Evolutionary conservation across 1,140 invertebrate genomes (phyloP), one percentile per base, ranked within the genome.

Genomic region (Zaprionus ornatus): DNA sequence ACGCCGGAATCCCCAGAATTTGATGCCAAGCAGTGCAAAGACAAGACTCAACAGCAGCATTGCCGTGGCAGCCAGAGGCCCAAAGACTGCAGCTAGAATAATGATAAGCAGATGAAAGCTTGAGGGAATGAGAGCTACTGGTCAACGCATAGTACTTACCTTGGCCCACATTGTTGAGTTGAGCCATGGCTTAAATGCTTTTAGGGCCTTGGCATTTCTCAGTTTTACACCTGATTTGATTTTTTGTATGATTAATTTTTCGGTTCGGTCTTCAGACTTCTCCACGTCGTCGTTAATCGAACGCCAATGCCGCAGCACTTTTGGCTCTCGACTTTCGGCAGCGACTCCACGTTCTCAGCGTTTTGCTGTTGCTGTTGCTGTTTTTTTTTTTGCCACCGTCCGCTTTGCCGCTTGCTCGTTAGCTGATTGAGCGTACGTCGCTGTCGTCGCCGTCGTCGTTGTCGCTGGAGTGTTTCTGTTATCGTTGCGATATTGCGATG

Each of bases 1-100:
- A 7, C 92, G 92, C 60, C 93, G 91, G 74, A 94, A 94, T 73
- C 93, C 92, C 79, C 93, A 93, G 37, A 94, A 74, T 56, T 93
- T 93, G 32, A 93, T 92, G 56, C 92, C 92, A 13, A 93, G 52
- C 63, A 93, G 55, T 0, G 81, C 75, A 3, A 90, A 68, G n/a
- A 93, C 64, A 13, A 93, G 67, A 32, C 91, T 80, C 59, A 85
- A 4, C 21, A 92, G 66, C 27, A 90, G 48, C 74, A 90, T 69
- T 23, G 48, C 50, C 45, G 84, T 70, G 62, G 68, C 78, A 10
- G 62, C 35, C 68, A 74, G 37, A 25, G 84, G 68, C 1, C 85
- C 80, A 23, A 79, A 25, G 17, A 62, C 17, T 55, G 68, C 67
- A 78, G 74, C 85, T 90, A 52, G 17, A 17, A 45, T 17, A 10